Evolutionary conservation across 2,888 invertebrate species (phyloP).

Genomic region (Mesopsocus fuscifrons): DNA sequence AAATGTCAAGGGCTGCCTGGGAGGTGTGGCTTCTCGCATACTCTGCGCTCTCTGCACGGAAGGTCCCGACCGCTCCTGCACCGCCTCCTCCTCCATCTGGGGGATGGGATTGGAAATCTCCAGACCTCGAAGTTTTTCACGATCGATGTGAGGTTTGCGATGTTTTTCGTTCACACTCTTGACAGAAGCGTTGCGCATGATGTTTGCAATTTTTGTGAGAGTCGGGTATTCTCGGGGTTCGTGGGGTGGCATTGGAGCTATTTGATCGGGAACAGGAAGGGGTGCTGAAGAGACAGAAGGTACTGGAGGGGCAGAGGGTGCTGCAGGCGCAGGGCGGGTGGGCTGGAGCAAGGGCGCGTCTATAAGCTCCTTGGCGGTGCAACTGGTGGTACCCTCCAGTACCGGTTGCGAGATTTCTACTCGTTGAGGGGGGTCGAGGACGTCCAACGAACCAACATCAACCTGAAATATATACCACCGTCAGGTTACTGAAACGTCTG

Average conservation of each 20-base stretch:
- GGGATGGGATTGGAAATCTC: conserved; percentile 73
- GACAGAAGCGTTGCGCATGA: conserved; percentile 3
- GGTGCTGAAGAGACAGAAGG: conserved; percentile 5
- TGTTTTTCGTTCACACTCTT: conserved; percentile 37
- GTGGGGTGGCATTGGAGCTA: conserved; percentile 29
- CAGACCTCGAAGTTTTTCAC: conserved; percentile 48
- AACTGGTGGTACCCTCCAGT: conserved; percentile 54
- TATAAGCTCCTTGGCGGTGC: conserved; percentile 52
- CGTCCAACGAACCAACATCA: too few species aligned
- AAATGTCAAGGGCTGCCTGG: conserved; percentile 46
- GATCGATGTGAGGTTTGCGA: conserved; percentile 32
- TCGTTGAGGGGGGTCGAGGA: not conserved
- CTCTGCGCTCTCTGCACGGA: conserved; percentile 64
- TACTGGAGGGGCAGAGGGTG: conserved; percentile 25
- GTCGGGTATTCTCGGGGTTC: conserved; percentile 26
- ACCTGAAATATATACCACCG: too few species aligned
- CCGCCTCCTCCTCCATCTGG: conserved; percentile 40
- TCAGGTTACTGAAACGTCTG: too few species aligned
- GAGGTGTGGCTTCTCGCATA: conserved; percentile 40
- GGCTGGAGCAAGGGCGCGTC: conserved; percentile 30
- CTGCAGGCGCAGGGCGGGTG: conserved; percentile 33
- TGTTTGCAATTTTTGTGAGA: conserved; percentile 25
- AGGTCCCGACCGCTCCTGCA: conserved; percentile 32
- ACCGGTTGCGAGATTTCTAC: conserved; percentile 43
- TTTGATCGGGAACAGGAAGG: conserved; percentile 20